Conservation (phyloP, 2,797 vertebrate genomes). For the Euphonia xanthogaster region DNA sequence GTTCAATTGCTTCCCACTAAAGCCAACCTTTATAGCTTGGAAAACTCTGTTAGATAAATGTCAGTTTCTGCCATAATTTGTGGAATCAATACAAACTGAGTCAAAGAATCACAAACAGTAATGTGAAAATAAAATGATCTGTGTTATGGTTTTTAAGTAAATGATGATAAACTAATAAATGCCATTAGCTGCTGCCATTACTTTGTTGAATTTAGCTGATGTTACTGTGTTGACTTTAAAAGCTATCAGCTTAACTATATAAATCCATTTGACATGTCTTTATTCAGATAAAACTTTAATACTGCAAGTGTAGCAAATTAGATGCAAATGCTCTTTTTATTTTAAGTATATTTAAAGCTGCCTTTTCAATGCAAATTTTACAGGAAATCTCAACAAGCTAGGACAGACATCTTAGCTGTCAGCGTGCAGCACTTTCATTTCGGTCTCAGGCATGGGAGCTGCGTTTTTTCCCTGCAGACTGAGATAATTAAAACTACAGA, state of each 20-base stretch:
- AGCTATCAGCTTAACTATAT: slow-evolving; percentile 90
- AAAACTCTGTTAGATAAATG: slow-evolving; percentile 52
- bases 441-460: slow-evolving; percentile 72
- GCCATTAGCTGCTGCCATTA: slow-evolving; percentile 80
- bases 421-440: slow-evolving; percentile 78
- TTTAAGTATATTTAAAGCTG: slow-evolving; percentile 91
- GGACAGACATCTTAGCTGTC: slow-evolving; percentile 80
- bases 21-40: slow-evolving; percentile 43
- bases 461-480: slow-evolving; percentile 77
- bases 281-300: slow-evolving; percentile 97
- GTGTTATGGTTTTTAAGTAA: slow-evolving; percentile 85
- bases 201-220: slow-evolving; percentile 75
- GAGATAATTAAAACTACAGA: slow-evolving; percentile 85
- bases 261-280: slow-evolving; percentile 99
- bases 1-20: slow-evolving; percentile 52
- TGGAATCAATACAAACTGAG: slow-evolving; percentile 46
- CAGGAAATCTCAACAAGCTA: slow-evolving; percentile 86
- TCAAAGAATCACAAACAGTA: slow-evolving; percentile 68
- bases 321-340: slow-evolving; percentile 99
- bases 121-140: slow-evolving; percentile 81
- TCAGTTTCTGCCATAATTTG: slow-evolving; percentile 54
- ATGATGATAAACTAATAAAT: slow-evolving; percentile 74
- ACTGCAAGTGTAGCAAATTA: slow-evolving; percentile 94
- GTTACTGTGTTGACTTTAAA: slow-evolving; percentile 79
- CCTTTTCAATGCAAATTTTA: slow-evolving; percentile 87